These are phyloP conservation scores for Brachyopa scutellaris DNA, from an alignment of 2,888 invertebrate genomes.

Conservation along the genomic window DNA sequence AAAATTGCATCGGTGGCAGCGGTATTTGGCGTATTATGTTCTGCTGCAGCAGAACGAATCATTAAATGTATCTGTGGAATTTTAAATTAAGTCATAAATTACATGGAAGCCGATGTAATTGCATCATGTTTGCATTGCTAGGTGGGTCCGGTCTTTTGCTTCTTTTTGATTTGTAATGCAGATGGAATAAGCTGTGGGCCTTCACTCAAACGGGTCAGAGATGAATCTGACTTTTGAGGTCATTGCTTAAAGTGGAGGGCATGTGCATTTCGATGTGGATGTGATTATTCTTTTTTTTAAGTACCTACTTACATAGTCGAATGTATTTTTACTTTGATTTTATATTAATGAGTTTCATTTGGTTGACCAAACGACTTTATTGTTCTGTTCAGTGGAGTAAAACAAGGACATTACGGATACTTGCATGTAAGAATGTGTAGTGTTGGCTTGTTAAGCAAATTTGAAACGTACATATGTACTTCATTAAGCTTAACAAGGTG, in stretches of 20 bases:
- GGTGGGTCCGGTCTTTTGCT: slow-evolving; percentile 52
- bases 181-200: slow-evolving; percentile 60
- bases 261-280: background rate
- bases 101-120: slow-evolving; percentile 69
- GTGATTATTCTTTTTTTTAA: slow-evolving; percentile 30
- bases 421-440: too few relatives aligned
- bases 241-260: slow-evolving; percentile 42
- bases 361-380: too few relatives aligned
- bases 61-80: slow-evolving; percentile 67
- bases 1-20: slow-evolving; percentile 26
- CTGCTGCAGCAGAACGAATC: slow-evolving; percentile 52
- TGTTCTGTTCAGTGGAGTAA: too few relatives aligned
- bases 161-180: slow-evolving; percentile 66
- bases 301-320: background rate
- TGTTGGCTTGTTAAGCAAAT: too few relatives aligned
- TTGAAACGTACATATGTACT: too few relatives aligned
- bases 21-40: slow-evolving; percentile 52
- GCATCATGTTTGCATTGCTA: slow-evolving; percentile 66
- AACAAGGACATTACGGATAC: too few relatives aligned
- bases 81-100: slow-evolving; percentile 72
- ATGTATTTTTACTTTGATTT: slow-evolving; percentile 52
- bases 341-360: slow-evolving; percentile 55
- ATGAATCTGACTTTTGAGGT: slow-evolving; percentile 54
- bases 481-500: too few relatives aligned
- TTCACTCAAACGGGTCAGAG: slow-evolving; percentile 37